Evolutionary conservation across 53 echinoderm and acorn worm species (phyloP).

Genomic region (Glandiceps talaboti): DNA sequence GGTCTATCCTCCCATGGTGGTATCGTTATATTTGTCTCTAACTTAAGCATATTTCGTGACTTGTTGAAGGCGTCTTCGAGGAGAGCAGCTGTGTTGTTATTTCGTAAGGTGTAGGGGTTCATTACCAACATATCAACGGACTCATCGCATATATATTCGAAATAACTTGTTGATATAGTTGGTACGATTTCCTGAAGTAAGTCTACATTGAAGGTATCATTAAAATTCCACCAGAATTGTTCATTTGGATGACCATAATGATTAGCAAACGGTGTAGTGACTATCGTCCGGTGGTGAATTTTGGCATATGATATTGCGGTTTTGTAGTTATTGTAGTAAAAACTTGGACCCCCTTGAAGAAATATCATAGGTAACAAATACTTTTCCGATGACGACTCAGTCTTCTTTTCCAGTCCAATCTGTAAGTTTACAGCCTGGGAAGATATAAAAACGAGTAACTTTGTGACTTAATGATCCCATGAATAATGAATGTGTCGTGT

Average conservation of each 20-base stretch:
- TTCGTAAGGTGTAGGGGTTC: neutral
- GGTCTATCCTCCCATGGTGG: neutral
- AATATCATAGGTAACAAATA: neutral
- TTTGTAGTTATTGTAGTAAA: neutral
- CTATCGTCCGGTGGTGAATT: neutral
- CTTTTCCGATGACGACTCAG: no score
- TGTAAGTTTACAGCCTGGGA: no score
- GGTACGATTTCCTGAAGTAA: neutral
- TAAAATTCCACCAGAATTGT: neutral
- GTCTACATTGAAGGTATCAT: neutral
- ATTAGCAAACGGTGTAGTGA: neutral
- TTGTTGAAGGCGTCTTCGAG: neutral
- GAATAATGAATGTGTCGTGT: no score
- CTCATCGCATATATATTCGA: neutral
- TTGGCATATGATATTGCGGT: neutral
- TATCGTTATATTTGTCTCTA: neutral
- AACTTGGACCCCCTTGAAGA: neutral
- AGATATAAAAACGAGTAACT: no score
- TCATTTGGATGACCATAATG: neutral
- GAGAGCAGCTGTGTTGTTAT: neutral
- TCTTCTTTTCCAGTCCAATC: no score
- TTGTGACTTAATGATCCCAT: no score
- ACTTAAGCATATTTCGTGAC: neutral
- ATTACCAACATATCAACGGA: neutral
- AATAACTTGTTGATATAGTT: neutral